Percentiles rank a stretch among this genome's conserved stretches.
These are phyloP conservation scores for Colletes gigas DNA, from an alignment of 1,140 invertebrate species.

Conservation along the genomic window DNA sequence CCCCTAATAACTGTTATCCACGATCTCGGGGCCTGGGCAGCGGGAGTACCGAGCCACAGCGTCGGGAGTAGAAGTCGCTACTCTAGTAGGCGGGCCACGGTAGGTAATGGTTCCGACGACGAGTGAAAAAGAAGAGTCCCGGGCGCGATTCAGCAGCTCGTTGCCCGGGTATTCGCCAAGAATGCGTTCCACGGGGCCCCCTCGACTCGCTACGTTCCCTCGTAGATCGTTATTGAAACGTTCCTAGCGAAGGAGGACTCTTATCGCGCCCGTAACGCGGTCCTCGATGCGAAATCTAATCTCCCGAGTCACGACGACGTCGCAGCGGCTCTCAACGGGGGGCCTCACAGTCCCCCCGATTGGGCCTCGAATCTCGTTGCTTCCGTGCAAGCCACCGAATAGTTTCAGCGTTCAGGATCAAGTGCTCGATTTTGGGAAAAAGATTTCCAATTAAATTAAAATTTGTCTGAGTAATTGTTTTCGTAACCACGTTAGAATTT, in stretches of 20 bases:
- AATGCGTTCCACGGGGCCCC: neutral
- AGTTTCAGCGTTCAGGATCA: no score
- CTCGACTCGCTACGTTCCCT: neutral
- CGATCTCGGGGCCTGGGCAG: conserved; percentile 66
- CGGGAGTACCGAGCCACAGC: conserved; percentile 48
- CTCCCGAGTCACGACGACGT: no score
- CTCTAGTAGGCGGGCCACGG: conserved; percentile 72
- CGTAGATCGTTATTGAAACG: neutral
- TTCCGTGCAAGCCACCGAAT: no score
- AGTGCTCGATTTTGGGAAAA: no score
- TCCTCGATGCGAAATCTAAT: neutral
- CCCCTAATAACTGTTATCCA: conserved; percentile 82
- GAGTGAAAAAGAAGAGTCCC: conserved; percentile 52
- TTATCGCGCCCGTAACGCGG: neutral
- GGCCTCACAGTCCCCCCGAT: no score
- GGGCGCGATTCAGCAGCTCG: conserved; percentile 50
- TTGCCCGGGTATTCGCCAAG: conserved; percentile 12
- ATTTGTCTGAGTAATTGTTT: no score
- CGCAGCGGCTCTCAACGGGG: no score
- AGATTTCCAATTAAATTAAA: no score
- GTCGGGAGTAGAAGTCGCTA: conserved; percentile 65
- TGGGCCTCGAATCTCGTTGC: no score
- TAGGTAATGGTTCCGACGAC: conserved; percentile 68
- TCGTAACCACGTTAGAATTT: no score
- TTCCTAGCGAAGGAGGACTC: neutral